These are phyloP conservation scores for Phragmatobia fuliginosa DNA, from an alignment of 2,888 invertebrate species.

Conservation along the genomic window DNA sequence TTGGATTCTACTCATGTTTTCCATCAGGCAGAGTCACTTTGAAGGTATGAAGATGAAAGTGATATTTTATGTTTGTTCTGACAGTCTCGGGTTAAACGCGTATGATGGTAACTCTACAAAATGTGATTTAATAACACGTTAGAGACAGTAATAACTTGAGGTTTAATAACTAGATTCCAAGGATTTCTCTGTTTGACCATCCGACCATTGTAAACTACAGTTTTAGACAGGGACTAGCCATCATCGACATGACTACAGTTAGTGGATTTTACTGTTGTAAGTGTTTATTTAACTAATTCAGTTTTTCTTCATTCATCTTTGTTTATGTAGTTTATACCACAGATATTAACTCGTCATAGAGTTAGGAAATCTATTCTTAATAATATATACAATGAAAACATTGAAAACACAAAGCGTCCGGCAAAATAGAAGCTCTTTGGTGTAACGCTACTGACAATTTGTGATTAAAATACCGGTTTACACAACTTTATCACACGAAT, in stretches of 20 bases:
- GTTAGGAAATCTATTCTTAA: no score
- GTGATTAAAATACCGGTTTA: background rate
- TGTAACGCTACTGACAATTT: background rate
- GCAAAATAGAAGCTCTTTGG: background rate
- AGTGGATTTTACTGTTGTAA: background rate
- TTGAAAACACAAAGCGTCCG: no score
- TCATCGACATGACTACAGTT: background rate
- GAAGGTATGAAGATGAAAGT: background rate
- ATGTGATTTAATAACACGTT: conserved; percentile 71
- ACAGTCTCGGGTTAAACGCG: conserved; percentile 25
- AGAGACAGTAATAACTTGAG: conserved; percentile 61
- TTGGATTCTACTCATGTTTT: no score
- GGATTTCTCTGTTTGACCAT: conserved; percentile 2
- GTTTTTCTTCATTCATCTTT: no score
- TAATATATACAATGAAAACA: no score
- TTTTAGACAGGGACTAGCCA: background rate
- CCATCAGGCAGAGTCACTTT: no score
- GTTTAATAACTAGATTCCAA: conserved; percentile 38
- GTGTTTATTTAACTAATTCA: background rate
- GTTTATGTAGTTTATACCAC: no score
- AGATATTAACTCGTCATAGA: no score
- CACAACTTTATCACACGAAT: background rate
- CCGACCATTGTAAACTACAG: background rate
- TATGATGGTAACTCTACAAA: conserved; percentile 57
- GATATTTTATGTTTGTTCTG: background rate